A percentile compares a stretch with the other conserved stretches of the same genome.
Conservation (phyloP, 2,797 vertebrate species). For the Allobates femoralis region DNA sequence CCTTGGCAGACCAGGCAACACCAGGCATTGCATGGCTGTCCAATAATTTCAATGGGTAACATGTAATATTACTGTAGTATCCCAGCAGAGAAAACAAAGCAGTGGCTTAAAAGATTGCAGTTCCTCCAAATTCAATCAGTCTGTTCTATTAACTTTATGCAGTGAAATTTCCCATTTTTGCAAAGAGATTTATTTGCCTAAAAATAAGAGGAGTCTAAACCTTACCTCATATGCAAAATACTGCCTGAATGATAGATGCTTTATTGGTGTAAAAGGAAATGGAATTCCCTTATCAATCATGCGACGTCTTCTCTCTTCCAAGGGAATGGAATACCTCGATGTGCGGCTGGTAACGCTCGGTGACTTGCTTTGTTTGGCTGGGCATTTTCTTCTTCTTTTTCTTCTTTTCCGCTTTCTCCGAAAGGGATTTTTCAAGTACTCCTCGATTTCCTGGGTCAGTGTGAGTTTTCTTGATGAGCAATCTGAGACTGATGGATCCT, state of each 20-base stretch:
- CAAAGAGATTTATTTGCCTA: background rate
- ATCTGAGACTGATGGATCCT: constrained; percentile 67
- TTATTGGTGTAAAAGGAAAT: constrained; percentile 77
- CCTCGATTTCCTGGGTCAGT: constrained; percentile 67
- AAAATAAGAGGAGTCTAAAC: background rate
- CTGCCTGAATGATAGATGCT: constrained; percentile 70
- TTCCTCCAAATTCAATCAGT: too few species aligned
- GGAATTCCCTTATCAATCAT: constrained; percentile 65
- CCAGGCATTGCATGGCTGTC: too few species aligned
- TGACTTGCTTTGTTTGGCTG: background rate
- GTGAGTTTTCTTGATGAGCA: constrained; percentile 61
- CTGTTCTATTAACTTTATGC: too few species aligned
- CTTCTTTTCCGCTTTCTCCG: constrained; percentile 59
- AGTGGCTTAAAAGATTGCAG: too few species aligned
- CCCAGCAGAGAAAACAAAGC: background rate
- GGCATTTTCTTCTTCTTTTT: constrained; percentile 40
- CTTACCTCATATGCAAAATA: constrained; percentile 76
- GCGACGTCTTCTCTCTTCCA: constrained; percentile 44
- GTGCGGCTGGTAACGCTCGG: background rate
- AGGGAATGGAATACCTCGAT: constrained; percentile 21
- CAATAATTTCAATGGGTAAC: background rate
- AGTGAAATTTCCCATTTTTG: too few species aligned
- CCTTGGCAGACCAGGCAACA: too few species aligned
- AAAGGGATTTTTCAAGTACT: constrained; percentile 72
- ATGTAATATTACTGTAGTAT: background rate